Evolutionary conservation across 2,888 invertebrate genomes (phyloP).

Genomic region (Pristionchus entomophagus): DNA sequence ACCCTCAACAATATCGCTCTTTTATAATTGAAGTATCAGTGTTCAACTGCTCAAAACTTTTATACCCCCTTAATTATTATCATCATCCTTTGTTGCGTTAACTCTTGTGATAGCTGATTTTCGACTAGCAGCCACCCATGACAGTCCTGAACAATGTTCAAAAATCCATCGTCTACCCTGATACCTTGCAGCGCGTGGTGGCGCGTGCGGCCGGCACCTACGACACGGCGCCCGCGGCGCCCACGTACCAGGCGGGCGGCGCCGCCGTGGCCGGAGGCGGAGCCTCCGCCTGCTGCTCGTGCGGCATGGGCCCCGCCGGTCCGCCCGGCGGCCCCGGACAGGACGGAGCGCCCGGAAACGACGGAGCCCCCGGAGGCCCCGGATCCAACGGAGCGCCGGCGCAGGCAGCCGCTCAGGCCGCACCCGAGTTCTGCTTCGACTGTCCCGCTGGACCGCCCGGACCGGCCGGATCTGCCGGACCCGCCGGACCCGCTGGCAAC

Average conservation of each 20-base stretch:
- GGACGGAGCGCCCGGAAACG: background rate
- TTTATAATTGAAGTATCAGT: background rate
- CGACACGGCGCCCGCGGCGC: background rate
- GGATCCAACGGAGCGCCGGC: background rate
- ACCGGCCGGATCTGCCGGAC: background rate
- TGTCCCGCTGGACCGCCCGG: constrained; percentile 18
- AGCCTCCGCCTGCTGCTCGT: background rate
- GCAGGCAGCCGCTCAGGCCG: background rate
- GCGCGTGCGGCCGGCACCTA: constrained; percentile 34
- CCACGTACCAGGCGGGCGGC: background rate
- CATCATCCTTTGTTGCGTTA: background rate
- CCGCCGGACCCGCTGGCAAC: background rate
- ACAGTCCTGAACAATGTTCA: no score
- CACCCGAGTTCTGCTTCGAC: constrained; percentile 3
- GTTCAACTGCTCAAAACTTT: no score
- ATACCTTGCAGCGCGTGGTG: background rate
- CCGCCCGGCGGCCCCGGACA: background rate
- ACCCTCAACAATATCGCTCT: no score
- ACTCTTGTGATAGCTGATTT: background rate
- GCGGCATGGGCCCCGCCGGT: background rate
- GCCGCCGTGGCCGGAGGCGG: background rate
- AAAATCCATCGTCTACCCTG: background rate
- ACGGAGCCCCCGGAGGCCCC: background rate
- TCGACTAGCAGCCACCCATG: no score
- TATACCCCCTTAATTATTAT: no score